Evolutionary conservation across 2,888 invertebrate species (phyloP).

Genomic region (Drosophila fulvimacula): DNA sequence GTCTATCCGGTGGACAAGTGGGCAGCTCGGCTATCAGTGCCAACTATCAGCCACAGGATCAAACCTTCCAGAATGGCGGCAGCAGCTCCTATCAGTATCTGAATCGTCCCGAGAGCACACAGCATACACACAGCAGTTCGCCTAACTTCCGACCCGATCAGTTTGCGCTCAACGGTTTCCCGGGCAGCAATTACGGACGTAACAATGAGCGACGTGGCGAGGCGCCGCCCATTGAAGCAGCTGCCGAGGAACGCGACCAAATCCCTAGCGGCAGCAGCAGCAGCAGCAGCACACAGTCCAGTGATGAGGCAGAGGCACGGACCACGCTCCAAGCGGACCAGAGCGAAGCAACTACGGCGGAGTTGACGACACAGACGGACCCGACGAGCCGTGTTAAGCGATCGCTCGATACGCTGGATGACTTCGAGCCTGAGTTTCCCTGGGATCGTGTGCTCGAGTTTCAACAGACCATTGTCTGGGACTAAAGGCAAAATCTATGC

Average conservation of each 20-base stretch:
- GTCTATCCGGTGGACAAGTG: constrained; percentile 33
- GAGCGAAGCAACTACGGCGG: constrained; percentile 48
- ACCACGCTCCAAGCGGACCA: constrained; percentile 68
- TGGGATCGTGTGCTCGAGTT: constrained; percentile 92
- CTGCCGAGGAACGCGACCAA: constrained; percentile 53
- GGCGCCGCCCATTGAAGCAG: constrained; percentile 80
- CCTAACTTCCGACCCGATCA: constrained; percentile 82
- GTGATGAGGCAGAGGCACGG: constrained; percentile 62
- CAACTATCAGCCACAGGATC: constrained; percentile 81
- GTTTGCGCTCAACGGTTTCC: constrained; percentile 79
- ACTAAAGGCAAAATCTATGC: constrained; percentile 80
- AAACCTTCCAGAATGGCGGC: constrained; percentile 68
- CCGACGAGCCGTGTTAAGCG: constrained; percentile 64
- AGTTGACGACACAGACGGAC: constrained; percentile 53
- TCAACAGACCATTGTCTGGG: constrained; percentile 89
- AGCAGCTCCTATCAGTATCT: constrained; percentile 84
- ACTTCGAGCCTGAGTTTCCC: constrained; percentile 88
- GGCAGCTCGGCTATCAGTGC: constrained; percentile 71
- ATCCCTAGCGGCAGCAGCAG: constrained; percentile 68
- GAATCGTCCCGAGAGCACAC: constrained; percentile 83
- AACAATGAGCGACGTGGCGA: constrained; percentile 84
- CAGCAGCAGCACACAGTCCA: constrained; percentile 75
- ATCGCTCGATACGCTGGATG: constrained; percentile 65
- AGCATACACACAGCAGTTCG: constrained; percentile 69
- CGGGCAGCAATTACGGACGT: constrained; percentile 82